Conservation (phyloP, 2,888 invertebrate species). For the Agrotis puta region DNA sequence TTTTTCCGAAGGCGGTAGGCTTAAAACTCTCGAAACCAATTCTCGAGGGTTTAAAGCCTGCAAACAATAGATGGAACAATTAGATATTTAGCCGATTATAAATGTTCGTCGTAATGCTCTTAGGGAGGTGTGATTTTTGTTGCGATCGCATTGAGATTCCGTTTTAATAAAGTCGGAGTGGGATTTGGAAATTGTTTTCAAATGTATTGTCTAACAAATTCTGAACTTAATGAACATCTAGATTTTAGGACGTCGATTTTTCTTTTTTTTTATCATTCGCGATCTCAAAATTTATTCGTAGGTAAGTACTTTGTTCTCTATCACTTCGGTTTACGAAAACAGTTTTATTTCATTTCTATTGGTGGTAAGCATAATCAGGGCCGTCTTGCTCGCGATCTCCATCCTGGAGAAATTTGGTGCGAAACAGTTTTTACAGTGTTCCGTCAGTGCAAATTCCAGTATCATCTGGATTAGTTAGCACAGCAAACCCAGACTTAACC, state of each 20-base stretch:
- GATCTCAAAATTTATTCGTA: neutral
- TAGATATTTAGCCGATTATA: slow-evolving; percentile 91
- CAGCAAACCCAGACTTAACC: too few species aligned
- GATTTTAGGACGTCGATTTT: neutral
- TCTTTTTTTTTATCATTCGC: neutral
- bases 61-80: slow-evolving; percentile 89
- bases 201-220: slow-evolving; percentile 29
- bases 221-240: slow-evolving; percentile 10
- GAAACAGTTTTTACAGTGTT: too few species aligned
- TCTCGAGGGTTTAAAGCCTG: slow-evolving; percentile 86
- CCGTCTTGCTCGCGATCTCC: too few species aligned
- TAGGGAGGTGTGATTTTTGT: slow-evolving; percentile 88
- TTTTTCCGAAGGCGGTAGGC: slow-evolving; percentile 88
- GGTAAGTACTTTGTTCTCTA: neutral
- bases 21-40: slow-evolving; percentile 90
- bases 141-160: slow-evolving; percentile 70
- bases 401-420: too few species aligned
- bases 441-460: too few species aligned
- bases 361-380: too few species aligned
- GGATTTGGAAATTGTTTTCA: slow-evolving; percentile 41
- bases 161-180: slow-evolving; percentile 46
- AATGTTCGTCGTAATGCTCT: slow-evolving; percentile 88
- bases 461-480: too few species aligned
- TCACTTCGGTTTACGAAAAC: too few species aligned
- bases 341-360: too few species aligned